These are phyloP conservation scores for Syrphus vitripennis DNA, from an alignment of 2,888 invertebrate genomes.

Conservation along the genomic window DNA sequence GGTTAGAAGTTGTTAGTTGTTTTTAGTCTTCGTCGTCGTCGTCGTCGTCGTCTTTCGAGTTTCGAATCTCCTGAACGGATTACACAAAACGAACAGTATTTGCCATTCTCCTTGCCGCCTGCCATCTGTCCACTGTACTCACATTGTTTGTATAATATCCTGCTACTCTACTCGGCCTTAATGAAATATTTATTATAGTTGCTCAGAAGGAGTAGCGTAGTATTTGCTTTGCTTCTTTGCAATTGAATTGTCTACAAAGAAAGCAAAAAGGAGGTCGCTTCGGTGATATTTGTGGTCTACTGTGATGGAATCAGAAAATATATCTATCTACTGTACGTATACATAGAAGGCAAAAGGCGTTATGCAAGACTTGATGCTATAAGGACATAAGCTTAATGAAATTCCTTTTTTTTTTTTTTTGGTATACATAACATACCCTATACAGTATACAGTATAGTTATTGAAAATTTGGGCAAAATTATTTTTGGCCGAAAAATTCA, in stretches of 20 bases:
- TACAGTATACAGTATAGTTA: too few relatives aligned
- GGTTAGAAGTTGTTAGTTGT: too few relatives aligned
- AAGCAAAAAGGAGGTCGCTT: conserved; percentile 25
- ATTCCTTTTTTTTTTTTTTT: too few relatives aligned
- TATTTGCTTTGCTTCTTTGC: conserved; percentile 61
- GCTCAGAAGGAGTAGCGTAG: conserved; percentile 31
- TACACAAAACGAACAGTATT: conserved; percentile 9
- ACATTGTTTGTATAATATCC: conserved; percentile 5
- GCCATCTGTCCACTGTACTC: not conserved
- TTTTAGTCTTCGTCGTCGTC: not conserved
- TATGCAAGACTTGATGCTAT: conserved; percentile 19
- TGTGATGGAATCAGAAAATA: not conserved
- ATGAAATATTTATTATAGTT: conserved; percentile 70
- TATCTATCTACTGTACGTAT: too few relatives aligned
- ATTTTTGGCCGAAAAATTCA: conserved; percentile 11
- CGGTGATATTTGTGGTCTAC: conserved; percentile 32
- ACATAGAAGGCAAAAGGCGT: not conserved
- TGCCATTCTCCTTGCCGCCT: too few relatives aligned
- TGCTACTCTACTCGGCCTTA: conserved; percentile 30
- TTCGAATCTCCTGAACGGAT: conserved; percentile 2
- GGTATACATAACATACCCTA: too few relatives aligned
- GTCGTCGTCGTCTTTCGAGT: not conserved
- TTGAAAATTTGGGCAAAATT: conserved; percentile 58
- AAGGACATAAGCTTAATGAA: conserved; percentile 55
- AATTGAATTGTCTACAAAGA: conserved; percentile 55